These are phyloP conservation scores for Hippocampus guttulatus DNA, from an alignment of 2,113 vertebrate species.

Conservation along the genomic window DNA sequence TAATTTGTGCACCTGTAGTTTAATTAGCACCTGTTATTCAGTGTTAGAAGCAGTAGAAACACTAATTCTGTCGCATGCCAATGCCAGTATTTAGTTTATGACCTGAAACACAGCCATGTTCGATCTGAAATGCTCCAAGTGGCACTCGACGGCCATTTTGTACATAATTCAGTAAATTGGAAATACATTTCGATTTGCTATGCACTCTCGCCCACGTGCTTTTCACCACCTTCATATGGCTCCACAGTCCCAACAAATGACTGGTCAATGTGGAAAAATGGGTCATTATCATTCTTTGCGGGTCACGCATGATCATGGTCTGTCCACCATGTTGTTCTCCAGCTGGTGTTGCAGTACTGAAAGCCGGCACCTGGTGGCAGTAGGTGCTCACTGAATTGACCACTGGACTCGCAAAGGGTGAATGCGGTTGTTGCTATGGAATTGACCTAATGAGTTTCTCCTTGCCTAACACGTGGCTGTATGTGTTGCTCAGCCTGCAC, in stretches of 20 bases:
- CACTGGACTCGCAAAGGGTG: constrained; percentile 9
- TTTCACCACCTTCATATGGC: too few relatives aligned
- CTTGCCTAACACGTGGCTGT: constrained; percentile 37
- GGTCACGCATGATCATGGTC: constrained; percentile 23
- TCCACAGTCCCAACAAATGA: not conserved
- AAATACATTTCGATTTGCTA: not conserved
- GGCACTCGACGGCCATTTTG: not conserved
- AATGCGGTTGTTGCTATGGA: constrained; percentile 68
- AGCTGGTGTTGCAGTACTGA: constrained; percentile 38
- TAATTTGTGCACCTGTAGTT: not conserved
- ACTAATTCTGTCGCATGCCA: not conserved
- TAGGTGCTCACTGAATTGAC: constrained; percentile 49
- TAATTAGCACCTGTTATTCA: not conserved
- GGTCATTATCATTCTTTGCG: constrained; percentile 8
- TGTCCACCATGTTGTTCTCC: constrained; percentile 18
- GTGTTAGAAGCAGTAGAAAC: not conserved
- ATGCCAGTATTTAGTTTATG: not conserved
- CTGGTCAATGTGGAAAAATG: not conserved
- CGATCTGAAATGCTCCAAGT: not conserved
- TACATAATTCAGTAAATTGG: not conserved
- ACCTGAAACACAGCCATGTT: not conserved
- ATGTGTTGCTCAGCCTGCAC: constrained; percentile 52
- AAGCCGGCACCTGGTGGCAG: constrained; percentile 70
- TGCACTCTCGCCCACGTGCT: not conserved
- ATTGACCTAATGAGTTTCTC: constrained; percentile 67